phyloP scores from a whole-genome alignment of 2,113 vertebrate genomes.

The Odocoileus hemionus region DNA sequence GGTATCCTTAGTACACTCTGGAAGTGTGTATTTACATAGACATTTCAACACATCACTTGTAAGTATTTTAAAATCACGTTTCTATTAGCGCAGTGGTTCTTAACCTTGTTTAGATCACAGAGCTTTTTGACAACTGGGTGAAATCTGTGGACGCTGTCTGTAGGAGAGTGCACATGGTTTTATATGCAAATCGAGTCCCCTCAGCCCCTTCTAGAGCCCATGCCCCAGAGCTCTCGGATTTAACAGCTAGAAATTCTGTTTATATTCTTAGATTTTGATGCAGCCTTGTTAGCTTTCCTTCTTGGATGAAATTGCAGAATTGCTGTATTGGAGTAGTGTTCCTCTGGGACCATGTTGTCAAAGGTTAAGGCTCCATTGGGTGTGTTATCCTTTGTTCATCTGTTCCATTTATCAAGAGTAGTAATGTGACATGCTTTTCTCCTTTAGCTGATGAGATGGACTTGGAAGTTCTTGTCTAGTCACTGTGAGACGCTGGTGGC shows the following conservation, averaged over 20 bases:
- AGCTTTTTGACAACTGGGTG: slow-evolving; percentile 18
- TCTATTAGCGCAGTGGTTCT: slow-evolving; percentile 40
- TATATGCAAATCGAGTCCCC: neutral
- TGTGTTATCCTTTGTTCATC: neutral
- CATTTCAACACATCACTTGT: slow-evolving; percentile 93
- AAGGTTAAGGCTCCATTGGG: neutral
- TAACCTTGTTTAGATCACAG: slow-evolving; percentile 47
- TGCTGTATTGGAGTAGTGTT: neutral
- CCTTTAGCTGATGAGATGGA: neutral
- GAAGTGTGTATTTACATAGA: slow-evolving; percentile 92
- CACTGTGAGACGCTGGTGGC: neutral
- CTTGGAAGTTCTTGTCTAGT: slow-evolving; percentile 9
- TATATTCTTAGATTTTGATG: neutral
- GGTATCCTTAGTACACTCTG: slow-evolving; percentile 86
- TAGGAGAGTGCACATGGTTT: slow-evolving; percentile 19
- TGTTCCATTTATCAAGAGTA: neutral
- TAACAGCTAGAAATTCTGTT: neutral
- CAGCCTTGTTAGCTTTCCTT: neutral
- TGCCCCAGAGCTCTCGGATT: neutral
- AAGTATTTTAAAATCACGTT: slow-evolving; percentile 75
- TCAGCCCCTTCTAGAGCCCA: neutral
- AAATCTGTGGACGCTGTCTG: neutral
- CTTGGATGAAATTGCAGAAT: neutral
- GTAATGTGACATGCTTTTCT: neutral
- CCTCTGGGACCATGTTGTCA: neutral